Conservation (phyloP, 2,797 vertebrate genomes). For the Melanotaenia parkinsoni region DNA sequence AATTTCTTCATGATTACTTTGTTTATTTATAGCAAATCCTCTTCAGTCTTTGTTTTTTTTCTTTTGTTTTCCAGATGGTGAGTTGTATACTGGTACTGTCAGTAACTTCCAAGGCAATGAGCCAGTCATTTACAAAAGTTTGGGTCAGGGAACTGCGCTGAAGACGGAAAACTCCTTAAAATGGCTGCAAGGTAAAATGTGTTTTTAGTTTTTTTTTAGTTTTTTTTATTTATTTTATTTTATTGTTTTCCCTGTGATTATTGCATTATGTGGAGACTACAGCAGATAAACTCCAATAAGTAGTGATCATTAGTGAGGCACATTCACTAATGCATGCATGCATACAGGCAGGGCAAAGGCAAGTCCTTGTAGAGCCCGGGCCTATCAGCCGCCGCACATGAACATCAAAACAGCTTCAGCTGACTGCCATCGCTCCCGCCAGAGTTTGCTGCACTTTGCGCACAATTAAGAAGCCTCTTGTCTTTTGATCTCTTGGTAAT, state of each 20-base stretch:
- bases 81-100: constrained; percentile 92
- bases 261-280: constrained; percentile 41
- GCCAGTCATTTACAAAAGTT: constrained; percentile 92
- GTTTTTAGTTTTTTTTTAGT: constrained; percentile 4
- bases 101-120: constrained; percentile 97
- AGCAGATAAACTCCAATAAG: constrained; percentile 58
- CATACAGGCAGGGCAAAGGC: constrained; percentile 43
- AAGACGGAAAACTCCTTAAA: constrained; percentile 96
- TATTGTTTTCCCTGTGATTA: constrained; percentile 9
- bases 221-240: not conserved
- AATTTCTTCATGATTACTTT: constrained; percentile 4
- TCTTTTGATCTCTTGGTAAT: constrained; percentile 66
- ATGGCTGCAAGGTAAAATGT: constrained; percentile 92
- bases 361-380: constrained; percentile 26
- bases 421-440: constrained; percentile 29
- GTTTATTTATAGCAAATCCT: constrained; percentile 23
- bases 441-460: constrained; percentile 36
- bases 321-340: constrained; percentile 58
- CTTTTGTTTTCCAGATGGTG: constrained; percentile 83
- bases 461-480: constrained; percentile 63
- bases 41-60: constrained; percentile 1
- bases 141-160: constrained; percentile 88
- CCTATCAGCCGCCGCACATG: constrained; percentile 62
- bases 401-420: constrained; percentile 65
- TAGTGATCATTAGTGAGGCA: constrained; percentile 58